These are phyloP conservation scores for Bagarius yarrelli DNA, from an alignment of 2,113 vertebrate species.

Conservation along the genomic window DNA sequence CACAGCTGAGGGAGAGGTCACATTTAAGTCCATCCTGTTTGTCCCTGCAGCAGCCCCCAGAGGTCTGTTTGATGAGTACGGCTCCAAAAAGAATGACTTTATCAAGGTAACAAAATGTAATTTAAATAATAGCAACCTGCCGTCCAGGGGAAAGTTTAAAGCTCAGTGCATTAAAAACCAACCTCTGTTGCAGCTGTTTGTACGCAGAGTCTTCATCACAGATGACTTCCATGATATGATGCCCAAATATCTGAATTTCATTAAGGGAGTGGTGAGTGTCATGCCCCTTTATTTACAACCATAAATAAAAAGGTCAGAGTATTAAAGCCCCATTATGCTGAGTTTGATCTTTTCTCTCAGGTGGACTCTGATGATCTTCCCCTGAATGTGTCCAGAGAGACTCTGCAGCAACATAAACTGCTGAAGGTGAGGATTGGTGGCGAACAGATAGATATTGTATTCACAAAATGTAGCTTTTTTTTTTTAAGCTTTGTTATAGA, in stretches of 20 bases:
- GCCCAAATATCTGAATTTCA: conserved; percentile 97
- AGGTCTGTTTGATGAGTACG: conserved; percentile 96
- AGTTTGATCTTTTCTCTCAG: conserved; percentile 61
- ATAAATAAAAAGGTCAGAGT: background rate
- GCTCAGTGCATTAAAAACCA: background rate
- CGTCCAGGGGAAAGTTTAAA: background rate
- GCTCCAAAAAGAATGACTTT: conserved; percentile 96
- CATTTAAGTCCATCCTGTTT: conserved; percentile 97
- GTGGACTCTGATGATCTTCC: conserved; percentile 98
- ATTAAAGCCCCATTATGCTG: background rate
- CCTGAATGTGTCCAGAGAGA: conserved; percentile 96
- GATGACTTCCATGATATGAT: conserved; percentile 99
- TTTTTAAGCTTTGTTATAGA: background rate
- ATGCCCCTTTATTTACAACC: background rate
- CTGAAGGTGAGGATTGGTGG: conserved; percentile 78
- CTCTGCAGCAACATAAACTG: conserved; percentile 96
- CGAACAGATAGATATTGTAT: background rate
- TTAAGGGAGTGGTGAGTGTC: conserved; percentile 93
- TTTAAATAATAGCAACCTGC: background rate
- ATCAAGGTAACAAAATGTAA: conserved; percentile 80
- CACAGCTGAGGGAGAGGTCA: conserved; percentile 97
- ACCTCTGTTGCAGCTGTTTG: conserved; percentile 79
- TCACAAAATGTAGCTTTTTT: background rate
- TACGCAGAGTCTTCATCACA: conserved; percentile 97
- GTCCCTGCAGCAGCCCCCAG: conserved; percentile 90